These are phyloP conservation scores for Elachura formosa DNA, from an alignment of 2,113 vertebrate species.

Conservation along the genomic window DNA sequence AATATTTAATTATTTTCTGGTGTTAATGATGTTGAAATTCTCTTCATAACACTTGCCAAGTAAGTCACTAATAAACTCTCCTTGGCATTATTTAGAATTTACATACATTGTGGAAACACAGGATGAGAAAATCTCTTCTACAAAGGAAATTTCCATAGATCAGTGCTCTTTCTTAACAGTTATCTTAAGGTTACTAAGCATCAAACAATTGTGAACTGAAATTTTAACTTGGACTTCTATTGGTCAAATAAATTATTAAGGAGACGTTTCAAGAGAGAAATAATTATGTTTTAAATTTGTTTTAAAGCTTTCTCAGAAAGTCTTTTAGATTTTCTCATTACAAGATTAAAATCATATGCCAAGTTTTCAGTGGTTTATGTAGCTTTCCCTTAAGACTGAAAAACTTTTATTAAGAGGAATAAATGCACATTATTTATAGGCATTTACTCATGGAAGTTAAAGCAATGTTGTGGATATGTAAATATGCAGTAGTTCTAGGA, in stretches of 20 bases:
- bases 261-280: neutral
- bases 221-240: neutral
- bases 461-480: neutral
- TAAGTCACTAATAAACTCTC: neutral
- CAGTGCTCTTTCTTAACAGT: neutral
- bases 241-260: neutral
- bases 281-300: neutral
- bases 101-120: neutral
- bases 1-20: neutral
- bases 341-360: neutral
- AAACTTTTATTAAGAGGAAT: neutral
- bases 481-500: neutral
- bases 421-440: neutral
- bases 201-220: neutral
- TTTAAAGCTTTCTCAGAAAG: neutral
- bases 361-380: neutral
- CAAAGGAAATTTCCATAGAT: neutral
- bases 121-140: neutral
- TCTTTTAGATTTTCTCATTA: neutral
- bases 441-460: neutral
- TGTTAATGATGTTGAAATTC: neutral
- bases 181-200: neutral
- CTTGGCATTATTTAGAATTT: neutral
- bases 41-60: neutral
- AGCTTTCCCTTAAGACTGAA: neutral